Conservation (phyloP, 2,113 vertebrate genomes). For the Phaethon lepturus region DNA sequence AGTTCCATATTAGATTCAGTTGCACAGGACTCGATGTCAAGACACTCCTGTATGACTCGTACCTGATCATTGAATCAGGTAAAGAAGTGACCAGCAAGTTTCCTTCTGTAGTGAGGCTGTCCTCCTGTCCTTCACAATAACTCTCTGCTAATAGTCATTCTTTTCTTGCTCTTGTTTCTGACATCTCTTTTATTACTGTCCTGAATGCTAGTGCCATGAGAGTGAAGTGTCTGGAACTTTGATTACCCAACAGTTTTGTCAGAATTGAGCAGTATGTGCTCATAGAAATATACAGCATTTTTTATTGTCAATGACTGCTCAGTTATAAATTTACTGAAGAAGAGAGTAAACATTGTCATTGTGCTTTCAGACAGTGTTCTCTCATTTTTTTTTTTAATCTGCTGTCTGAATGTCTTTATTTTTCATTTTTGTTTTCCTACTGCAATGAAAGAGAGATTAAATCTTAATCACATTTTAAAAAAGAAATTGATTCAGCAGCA, state of each 20-base stretch:
- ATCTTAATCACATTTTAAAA: not conserved
- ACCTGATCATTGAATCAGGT: not conserved
- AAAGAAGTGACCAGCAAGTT: not conserved
- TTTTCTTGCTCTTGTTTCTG: not conserved
- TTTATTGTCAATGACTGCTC: not conserved
- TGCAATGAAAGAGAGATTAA: not conserved
- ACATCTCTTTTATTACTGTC: not conserved
- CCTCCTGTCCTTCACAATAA: not conserved
- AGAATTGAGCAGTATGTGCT: not conserved
- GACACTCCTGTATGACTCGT: not conserved
- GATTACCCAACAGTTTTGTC: not conserved
- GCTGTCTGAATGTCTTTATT: not conserved
- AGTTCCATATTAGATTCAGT: not conserved
- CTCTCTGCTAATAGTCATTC: not conserved
- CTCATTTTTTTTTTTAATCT: not conserved
- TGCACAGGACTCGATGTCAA: not conserved
- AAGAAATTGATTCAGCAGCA: not conserved
- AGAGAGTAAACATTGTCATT: not conserved
- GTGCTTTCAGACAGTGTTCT: not conserved
- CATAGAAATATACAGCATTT: not conserved
- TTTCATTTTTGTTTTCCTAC: constrained; percentile 15
- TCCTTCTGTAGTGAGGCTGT: not conserved
- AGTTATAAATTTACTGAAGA: not conserved
- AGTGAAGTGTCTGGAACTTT: not conserved
- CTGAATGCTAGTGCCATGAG: not conserved